Evolutionary conservation across 2,113 vertebrate species (phyloP).

Genomic region (Pterocles orientalis): DNA sequence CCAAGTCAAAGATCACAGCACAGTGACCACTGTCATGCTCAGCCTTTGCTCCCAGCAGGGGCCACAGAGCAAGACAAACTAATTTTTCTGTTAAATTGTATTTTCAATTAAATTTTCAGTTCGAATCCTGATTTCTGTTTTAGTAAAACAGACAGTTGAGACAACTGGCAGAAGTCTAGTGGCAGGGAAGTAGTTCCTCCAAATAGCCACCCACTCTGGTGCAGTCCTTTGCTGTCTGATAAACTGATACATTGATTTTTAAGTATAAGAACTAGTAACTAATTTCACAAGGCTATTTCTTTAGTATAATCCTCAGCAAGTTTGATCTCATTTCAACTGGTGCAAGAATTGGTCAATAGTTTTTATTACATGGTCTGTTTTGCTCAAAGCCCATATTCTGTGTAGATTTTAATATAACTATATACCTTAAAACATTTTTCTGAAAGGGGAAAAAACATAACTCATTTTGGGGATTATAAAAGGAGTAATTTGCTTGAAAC

Average conservation of each 20-base stretch:
- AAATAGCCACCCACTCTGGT: neutral
- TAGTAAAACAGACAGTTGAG: neutral
- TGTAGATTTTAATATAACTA: neutral
- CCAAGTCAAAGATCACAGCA: neutral
- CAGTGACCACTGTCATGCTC: neutral
- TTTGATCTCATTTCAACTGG: neutral
- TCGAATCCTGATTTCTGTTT: neutral
- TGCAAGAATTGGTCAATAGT: neutral
- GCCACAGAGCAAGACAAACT: neutral
- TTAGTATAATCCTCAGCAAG: neutral
- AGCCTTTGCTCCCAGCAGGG: neutral
- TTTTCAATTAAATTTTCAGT: neutral
- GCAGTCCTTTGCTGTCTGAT: neutral
- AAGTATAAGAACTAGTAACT: neutral
- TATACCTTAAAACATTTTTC: neutral
- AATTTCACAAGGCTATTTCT: neutral
- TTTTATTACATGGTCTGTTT: neutral
- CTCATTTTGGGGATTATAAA: neutral
- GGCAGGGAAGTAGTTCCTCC: neutral
- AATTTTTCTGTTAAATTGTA: neutral
- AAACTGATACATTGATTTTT: neutral
- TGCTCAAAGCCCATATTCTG: neutral
- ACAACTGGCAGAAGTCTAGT: neutral
- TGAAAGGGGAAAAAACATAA: neutral
- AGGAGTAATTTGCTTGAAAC: neutral